These are phyloP conservation scores for Notamacropus eugenii DNA, from an alignment of 2,797 vertebrate genomes.

Conservation along the genomic window DNA sequence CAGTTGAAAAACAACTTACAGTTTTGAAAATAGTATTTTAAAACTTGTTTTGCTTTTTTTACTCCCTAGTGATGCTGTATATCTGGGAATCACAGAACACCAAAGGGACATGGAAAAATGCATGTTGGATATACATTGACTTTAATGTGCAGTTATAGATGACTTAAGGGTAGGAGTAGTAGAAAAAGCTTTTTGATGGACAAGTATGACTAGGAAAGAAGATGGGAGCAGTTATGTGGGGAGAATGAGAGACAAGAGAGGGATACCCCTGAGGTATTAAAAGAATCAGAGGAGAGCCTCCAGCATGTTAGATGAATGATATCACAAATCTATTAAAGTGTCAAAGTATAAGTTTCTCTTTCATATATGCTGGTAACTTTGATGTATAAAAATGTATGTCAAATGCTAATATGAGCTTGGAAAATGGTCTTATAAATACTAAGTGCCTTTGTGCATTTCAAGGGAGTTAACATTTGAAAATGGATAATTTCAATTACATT, in stretches of 20 bases:
- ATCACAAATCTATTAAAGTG: not conserved
- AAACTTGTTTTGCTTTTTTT: conserved; percentile 17
- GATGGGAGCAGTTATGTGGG: not conserved
- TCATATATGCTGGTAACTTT: conserved; percentile 35
- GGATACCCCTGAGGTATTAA: not conserved
- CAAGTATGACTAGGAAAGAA: not conserved
- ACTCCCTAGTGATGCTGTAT: not conserved
- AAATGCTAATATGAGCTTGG: conserved; percentile 18
- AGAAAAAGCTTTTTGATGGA: not conserved
- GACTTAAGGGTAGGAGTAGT: not conserved
- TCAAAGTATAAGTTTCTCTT: not conserved
- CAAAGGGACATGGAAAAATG: not conserved
- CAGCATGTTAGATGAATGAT: not conserved
- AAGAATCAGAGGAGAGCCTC: not conserved
- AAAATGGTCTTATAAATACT: conserved; percentile 31
- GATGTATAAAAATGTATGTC: conserved; percentile 9
- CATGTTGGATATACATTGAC: not conserved
- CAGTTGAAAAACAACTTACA: conserved; percentile 23
- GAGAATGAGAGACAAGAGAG: not conserved
- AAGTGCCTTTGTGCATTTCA: not conserved
- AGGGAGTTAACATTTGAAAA: conserved; percentile 32
- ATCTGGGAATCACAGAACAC: not conserved
- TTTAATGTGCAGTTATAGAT: not conserved
- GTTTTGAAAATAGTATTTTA: conserved; percentile 40
- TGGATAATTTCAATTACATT: conserved; percentile 43